Base-by-base conservation (phyloP, 53 echinoderm and acorn worm genomes). In the Henricia sp. region DNA sequence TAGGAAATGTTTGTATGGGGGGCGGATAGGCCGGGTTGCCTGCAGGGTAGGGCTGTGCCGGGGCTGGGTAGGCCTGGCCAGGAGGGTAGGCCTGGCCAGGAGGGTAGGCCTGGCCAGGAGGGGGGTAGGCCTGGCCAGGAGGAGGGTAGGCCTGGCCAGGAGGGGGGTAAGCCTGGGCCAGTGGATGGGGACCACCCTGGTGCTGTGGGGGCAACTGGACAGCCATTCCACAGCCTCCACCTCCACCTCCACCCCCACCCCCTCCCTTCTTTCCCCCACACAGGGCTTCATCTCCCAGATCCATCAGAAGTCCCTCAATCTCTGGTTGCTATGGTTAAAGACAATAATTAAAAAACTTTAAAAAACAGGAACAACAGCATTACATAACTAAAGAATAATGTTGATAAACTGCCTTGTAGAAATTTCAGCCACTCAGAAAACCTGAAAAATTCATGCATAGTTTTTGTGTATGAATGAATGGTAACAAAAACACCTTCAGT, bases 281-380 rank as follows among this genome's bases (percentile, higher is more conserved):
- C 32, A 36, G 21, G 11, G 20, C 54, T 48, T 56, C 68, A 24
- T 88, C 95, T 57, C 88, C 91, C 24, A 87, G 54, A 27, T 92
- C 88, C 29, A 94, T 53, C 26, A 96, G 84, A 12, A 96, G 68
- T 20, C 86, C 72, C 51, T 96, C 97, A n/a, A 88, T 83, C 56
- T 88, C 91, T 21, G 58, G 78, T n/a, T 62, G 78, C 88, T 87
- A n/a, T n/a, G n/a, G n/a, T n/a, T n/a, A n/a, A n/a, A n/a, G n/a
- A n/a, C n/a, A n/a, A n/a, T n/a, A n/a, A n/a, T n/a, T n/a, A n/a
- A n/a, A n/a, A n/a, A n/a, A n/a, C n/a, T n/a, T n/a, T n/a, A n/a
- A n/a, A n/a, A n/a, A n/a, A n/a, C n/a, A n/a, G n/a, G n/a, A n/a
- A n/a, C n/a, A n/a, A n/a, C n/a, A n/a, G n/a, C n/a, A n/a, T n/a